These are phyloP conservation scores for Trichomycterus rosablanca DNA, from an alignment of 2,113 vertebrate species.

Conservation along the genomic window DNA sequence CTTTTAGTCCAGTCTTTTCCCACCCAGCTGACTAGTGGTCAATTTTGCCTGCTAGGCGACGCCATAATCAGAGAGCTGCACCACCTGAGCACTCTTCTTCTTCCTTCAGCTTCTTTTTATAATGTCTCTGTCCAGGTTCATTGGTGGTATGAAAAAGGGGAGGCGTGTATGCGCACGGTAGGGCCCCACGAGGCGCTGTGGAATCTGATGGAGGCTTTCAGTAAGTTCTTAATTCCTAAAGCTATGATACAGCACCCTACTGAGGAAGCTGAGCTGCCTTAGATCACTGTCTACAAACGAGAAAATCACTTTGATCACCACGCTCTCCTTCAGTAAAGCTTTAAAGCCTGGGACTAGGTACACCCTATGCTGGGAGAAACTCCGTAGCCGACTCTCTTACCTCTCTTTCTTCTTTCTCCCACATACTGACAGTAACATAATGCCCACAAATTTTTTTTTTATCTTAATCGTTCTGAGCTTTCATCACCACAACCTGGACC, in stretches of 20 bases:
- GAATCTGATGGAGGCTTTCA: constrained; percentile 38
- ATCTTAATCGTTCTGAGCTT: constrained; percentile 28
- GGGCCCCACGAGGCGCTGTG: constrained; percentile 12
- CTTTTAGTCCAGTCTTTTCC: too few relatives aligned
- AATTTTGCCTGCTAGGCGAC: too few relatives aligned
- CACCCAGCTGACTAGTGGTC: too few relatives aligned
- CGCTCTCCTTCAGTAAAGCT: constrained; percentile 39
- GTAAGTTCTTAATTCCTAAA: constrained; percentile 42
- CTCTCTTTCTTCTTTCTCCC: too few relatives aligned
- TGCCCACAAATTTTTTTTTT: too few relatives aligned
- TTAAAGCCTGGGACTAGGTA: constrained; percentile 36
- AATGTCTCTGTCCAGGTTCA: constrained; percentile 34
- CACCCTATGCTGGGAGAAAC: constrained; percentile 17
- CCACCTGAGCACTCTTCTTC: too few relatives aligned
- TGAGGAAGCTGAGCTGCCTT: constrained; percentile 41
- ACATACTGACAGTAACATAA: constrained; percentile 32
- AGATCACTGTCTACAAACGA: constrained; percentile 55
- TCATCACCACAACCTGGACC: constrained; percentile 33
- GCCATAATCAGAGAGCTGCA: too few relatives aligned
- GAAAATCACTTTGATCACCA: constrained; percentile 62
- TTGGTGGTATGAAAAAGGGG: constrained; percentile 9
- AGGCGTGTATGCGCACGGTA: constrained; percentile 3
- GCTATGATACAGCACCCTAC: constrained; percentile 28
- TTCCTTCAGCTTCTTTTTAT: too few relatives aligned
- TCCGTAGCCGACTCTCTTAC: constrained; percentile 41